Evolutionary conservation across 2,797 vertebrate genomes (phyloP).

Genomic region (Coranthus polyacanthus): DNA sequence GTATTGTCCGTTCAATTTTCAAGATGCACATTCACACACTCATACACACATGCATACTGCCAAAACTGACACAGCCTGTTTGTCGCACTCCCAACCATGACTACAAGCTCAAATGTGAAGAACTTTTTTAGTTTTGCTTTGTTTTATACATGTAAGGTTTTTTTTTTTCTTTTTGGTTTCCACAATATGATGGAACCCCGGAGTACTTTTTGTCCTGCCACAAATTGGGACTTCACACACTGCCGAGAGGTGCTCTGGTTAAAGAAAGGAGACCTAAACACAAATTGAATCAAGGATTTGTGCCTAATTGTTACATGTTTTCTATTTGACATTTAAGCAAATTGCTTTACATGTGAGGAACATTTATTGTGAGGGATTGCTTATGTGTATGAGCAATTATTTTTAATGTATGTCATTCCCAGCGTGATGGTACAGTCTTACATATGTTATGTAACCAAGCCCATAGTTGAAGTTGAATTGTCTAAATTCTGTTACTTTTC

Average conservation of each 20-base stretch:
- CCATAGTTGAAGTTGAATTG: constrained; percentile 81
- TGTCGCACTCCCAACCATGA: constrained; percentile 86
- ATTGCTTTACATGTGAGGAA: constrained; percentile 88
- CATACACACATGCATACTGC: constrained; percentile 86
- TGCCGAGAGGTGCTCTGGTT: constrained; percentile 83
- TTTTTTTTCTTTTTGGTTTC: constrained; percentile 79
- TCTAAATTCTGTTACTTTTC: constrained; percentile 75
- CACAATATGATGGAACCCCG: constrained; percentile 78
- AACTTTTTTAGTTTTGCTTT: constrained; percentile 79
- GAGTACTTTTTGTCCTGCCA: constrained; percentile 81
- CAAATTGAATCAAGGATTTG: constrained; percentile 88
- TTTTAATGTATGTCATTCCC: constrained; percentile 90
- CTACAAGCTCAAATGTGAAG: constrained; percentile 91
- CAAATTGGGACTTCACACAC: constrained; percentile 84
- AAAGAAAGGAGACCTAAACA: constrained; percentile 78
- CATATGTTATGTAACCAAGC: constrained; percentile 88
- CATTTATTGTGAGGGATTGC: constrained; percentile 87
- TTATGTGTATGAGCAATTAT: constrained; percentile 88
- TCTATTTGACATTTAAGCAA: constrained; percentile 89
- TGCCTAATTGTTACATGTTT: constrained; percentile 91
- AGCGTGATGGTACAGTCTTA: constrained; percentile 90
- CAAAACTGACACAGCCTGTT: constrained; percentile 89
- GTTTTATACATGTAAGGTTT: constrained; percentile 75
- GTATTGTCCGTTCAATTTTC: constrained; percentile 83
- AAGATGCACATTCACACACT: constrained; percentile 83